Evolutionary conservation across 2,113 vertebrate genomes (phyloP).

Genomic region (Morone chrysops): DNA sequence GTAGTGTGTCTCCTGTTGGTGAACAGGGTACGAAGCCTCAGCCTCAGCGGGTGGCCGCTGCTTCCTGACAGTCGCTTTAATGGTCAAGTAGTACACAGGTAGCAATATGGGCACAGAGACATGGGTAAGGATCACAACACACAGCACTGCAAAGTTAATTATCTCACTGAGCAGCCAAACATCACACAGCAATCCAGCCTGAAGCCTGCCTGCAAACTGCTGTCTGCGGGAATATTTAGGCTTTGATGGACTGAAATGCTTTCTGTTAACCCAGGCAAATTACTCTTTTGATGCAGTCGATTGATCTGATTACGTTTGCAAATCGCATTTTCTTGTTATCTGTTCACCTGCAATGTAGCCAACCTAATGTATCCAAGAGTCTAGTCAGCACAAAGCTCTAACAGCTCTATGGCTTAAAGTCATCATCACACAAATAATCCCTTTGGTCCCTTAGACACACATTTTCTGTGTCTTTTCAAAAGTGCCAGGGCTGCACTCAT

Average conservation of each 20-base stretch:
- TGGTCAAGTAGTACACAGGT: neutral
- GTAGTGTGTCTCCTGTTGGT: neutral
- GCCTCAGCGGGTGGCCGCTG: neutral
- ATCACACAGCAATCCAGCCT: neutral
- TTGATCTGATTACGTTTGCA: neutral
- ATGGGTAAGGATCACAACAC: neutral
- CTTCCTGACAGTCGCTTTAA: neutral
- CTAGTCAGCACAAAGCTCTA: neutral
- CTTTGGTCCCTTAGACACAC: neutral
- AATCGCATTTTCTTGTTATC: neutral
- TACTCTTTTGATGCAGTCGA: neutral
- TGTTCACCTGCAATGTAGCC: neutral
- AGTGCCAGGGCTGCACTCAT: neutral
- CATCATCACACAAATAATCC: neutral
- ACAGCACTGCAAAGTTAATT: conserved; percentile 1
- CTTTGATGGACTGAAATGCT: neutral
- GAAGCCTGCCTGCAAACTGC: neutral
- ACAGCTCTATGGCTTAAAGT: neutral
- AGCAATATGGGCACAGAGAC: neutral
- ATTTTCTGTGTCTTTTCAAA: neutral
- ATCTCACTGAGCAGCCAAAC: neutral
- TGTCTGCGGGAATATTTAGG: neutral
- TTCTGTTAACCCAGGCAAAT: neutral
- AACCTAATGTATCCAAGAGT: neutral
- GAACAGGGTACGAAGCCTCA: neutral